Base-by-base conservation (phyloP, 2,888 invertebrate species). In the Chalcis sispes region DNA sequence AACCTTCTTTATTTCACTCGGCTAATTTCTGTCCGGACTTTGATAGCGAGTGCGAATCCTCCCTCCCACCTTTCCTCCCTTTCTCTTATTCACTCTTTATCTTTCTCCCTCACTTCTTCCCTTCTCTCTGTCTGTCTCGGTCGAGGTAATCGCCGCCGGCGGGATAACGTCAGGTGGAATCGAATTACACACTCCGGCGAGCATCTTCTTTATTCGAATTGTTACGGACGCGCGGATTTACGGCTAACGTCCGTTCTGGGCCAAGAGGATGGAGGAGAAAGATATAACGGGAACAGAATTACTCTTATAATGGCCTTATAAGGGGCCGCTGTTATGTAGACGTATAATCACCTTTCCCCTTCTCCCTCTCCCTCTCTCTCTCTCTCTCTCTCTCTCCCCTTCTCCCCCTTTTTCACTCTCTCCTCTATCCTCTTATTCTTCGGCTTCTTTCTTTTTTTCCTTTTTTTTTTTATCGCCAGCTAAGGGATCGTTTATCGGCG, bases 1-100 rank as follows among this genome's bases (percentile, higher is more conserved):
- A n/a, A n/a, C n/a, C n/a, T n/a, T n/a, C n/a, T n/a, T n/a, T n/a
- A 67, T 79, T 69, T 75, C 79, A 75, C 75, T 72, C 56, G 72
- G 77, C 75, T 79, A 79, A 79, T 79, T 79, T 72, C 72, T 56
- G 18, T 10, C 15, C 23, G 56, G 59, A 59, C 70, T 59, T 25
- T 25, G 65, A 46, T 52, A 56, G 52, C 10, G n/a, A 36, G 13
- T 18, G 32, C n/a, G n/a, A 18, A 32, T n/a, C 5, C 13, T 18
- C 20, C 36, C n/a, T n/a, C n/a, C n/a, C n/a, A n/a, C n/a, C n/a
- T n/a, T n/a, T n/a, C n/a, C n/a, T n/a, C n/a, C n/a, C n/a, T n/a
- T n/a, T n/a, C n/a, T n/a, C n/a, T n/a, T n/a, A n/a, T n/a, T n/a
- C n/a, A n/a, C n/a, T n/a, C n/a, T n/a, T n/a, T n/a, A n/a, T n/a